phyloP scores from a whole-genome alignment of 1,140 invertebrate species.

The Bombus waltoni region DNA sequence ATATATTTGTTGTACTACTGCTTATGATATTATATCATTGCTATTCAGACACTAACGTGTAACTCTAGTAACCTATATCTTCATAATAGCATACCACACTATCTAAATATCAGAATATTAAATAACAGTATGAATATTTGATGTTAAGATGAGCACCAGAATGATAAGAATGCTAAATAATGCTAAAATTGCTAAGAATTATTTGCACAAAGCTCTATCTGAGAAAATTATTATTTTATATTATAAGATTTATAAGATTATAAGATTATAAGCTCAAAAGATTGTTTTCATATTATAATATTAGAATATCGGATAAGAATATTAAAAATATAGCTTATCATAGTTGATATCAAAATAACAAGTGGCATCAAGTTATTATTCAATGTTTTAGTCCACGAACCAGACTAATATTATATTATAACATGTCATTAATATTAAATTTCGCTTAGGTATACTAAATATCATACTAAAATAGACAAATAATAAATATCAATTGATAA shows the following conservation, averaged over 20 bases:
- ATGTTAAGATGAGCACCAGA: not conserved
- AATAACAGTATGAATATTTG: not conserved
- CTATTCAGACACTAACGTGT: not conserved
- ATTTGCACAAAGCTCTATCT: not conserved
- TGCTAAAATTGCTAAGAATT: not conserved
- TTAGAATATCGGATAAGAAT: no score
- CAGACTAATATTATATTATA: no score
- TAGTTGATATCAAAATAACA: no score
- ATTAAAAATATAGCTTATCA: no score
- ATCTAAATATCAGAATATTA: not conserved
- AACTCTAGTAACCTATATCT: not conserved
- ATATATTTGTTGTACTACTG: not conserved
- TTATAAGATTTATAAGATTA: no score
- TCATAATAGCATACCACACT: not conserved
- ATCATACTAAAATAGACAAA: not conserved
- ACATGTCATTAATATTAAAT: no score
- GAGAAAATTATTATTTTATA: not conserved
- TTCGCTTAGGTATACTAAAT: no score
- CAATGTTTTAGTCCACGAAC: no score
- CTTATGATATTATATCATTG: not conserved
- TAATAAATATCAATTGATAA: not conserved
- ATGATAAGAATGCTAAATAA: not conserved
- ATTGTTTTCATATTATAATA: no score
- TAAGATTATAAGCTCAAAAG: no score
- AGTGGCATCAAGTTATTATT: no score